phyloP scores from a whole-genome alignment of 2,113 vertebrate species.

The Petroica traversi region DNA sequence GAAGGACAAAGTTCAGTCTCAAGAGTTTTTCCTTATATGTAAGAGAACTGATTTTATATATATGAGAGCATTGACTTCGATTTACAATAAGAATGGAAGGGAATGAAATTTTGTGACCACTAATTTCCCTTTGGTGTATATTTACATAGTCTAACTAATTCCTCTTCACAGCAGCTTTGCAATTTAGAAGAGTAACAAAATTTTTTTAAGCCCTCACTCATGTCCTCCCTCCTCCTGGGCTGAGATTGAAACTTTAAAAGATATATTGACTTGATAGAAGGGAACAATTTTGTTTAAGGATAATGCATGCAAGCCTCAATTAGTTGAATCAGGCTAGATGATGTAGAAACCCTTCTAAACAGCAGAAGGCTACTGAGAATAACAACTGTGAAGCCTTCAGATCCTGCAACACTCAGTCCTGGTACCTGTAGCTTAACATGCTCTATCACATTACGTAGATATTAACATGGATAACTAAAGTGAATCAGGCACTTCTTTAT shows the following conservation, averaged over 20 bases:
- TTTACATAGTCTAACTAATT: neutral
- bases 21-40: neutral
- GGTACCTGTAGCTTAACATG: neutral
- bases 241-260: neutral
- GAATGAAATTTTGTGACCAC: neutral
- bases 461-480: neutral
- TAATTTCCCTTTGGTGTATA: neutral
- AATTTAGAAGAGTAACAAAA: neutral
- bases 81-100: neutral
- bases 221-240: neutral
- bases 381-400: neutral
- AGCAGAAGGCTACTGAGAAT: neutral
- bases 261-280: neutral
- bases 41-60: neutral
- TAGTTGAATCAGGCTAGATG: neutral
- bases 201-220: neutral
- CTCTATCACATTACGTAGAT: neutral
- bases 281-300: neutral
- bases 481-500: neutral
- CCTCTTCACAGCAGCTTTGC: neutral
- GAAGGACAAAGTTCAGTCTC: neutral
- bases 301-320: neutral
- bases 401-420: neutral
- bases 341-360: neutral
- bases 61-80: neutral